Evolutionary conservation across 1,140 invertebrate species (phyloP), one percentile per base, ranked within the genome.

Genomic region (Helicorthomorpha holstii): DNA sequence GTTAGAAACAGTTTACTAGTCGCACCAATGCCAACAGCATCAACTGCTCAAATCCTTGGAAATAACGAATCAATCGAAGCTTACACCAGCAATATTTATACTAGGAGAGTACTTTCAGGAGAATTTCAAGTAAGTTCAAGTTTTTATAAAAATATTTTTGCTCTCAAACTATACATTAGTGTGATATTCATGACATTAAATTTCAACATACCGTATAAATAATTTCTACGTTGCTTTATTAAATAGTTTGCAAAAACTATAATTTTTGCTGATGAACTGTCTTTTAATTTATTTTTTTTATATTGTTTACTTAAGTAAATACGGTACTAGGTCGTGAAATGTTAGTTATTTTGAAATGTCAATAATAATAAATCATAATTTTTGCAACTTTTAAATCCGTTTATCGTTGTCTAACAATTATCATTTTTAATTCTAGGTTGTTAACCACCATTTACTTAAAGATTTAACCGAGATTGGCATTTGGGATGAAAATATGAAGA

Each of bases 61-160:
- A 98, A 98, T 62, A 98, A 98, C 68, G 94, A 99, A 69, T 90
- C 90, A 0, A 88, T 98, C 63, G 96, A 99, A 69, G 89, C 95
- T 0, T 98, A 96, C 64, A 98, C 93, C 0, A 94, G 85, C 19
- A 99, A 99, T 63, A 89, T 98, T 57, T 99, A 98, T 63, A 82
- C 82, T 23, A 73, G 95, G 56, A 73, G 95, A 47, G 94, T 98
- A 1, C 70, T 97, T 10, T 94, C 91, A 34, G 93, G 92, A 10
- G 81, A 84, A 65, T 84, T 84, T 60, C 80, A 82, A 69, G 76
- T 78, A 57, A 52, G 43, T 54, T 19, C 21, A 10, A 26, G 43
- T 41, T 29, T 43, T 45, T 49, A 19, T 14, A 16, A 12, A 4
- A 12, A 38, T 49, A 38, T 22, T 41, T 29, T 50, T 10, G 34